Evolutionary conservation across 2,113 vertebrate genomes (phyloP).

Genomic region (Archilochus colubris): DNA sequence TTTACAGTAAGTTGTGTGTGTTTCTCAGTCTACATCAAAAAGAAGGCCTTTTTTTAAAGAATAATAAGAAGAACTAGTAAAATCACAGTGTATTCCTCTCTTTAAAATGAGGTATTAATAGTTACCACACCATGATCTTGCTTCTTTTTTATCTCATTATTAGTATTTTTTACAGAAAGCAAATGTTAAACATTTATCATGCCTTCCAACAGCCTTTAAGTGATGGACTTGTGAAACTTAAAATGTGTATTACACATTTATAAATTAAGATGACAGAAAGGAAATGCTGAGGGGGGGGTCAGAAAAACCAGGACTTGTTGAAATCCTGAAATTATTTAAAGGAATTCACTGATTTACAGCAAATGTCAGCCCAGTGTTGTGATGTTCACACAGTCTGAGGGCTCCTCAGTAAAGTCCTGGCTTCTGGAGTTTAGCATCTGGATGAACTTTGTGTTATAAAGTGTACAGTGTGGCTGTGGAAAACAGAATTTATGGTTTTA

Average conservation of each 20-base stretch:
- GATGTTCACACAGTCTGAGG: not conserved
- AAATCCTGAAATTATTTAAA: not conserved
- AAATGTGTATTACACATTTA: accelerated
- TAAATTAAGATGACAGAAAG: not conserved
- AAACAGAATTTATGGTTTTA: not conserved
- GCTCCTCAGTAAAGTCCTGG: not conserved
- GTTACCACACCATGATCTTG: not conserved
- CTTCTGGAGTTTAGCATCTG: not conserved
- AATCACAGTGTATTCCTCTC: not conserved
- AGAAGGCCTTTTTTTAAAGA: not conserved
- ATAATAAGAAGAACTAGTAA: not conserved
- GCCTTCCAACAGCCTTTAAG: not conserved
- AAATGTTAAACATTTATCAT: not conserved
- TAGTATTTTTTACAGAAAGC: not conserved
- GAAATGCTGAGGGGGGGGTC: not conserved
- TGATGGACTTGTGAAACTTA: not conserved
- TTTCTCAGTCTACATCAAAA: not conserved
- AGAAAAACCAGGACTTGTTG: not conserved
- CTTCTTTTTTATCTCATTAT: not conserved
- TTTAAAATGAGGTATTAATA: not conserved
- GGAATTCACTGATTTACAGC: not conserved
- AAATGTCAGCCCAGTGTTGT: not conserved
- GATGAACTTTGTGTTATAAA: not conserved
- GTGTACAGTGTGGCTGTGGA: not conserved
- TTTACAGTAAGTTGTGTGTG: not conserved